Base-by-base conservation (phyloP, 2,888 invertebrate species). In the Lamproptera curius region DNA sequence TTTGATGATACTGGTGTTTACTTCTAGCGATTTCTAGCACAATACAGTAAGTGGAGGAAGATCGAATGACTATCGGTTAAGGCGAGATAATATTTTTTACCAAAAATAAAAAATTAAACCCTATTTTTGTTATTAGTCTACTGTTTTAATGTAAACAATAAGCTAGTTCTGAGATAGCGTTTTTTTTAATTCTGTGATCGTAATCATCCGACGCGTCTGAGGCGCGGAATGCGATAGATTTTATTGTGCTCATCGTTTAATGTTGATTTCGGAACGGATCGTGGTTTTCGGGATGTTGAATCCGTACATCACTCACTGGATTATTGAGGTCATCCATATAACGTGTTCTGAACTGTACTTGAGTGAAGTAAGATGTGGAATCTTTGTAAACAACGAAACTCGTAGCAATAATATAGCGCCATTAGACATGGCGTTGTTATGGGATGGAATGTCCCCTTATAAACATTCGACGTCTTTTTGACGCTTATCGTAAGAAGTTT, bases 91-190 rank as follows among this genome's bases (percentile, higher is more conserved):
- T 76, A 74, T 76, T 77, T 78, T 83, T 81, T 75, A 74, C 58
- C 57, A 77, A 78, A 78, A 78, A 20, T n/a, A n/a, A n/a, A n/a
- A n/a, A n/a, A n/a, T n/a, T n/a, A n/a, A n/a, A 81, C 64, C 67
- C 64, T 80, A 81, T 81, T 83, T 83, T 83, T 82, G 73, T 84
- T 83, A 79, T 75, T 74, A 76, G 70, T 71, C 52, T 70, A 76
- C 73, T 74, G 71, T 76, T 73, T 72, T 73, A 65, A 63, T 76
- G 62, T 73, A 63, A 67, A 70, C 61, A 47, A 61, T 70, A 71
- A 73, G 76, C 65, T 74, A 76, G 72, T 70, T 67, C 73, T 66
- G 68, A 66, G 67, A 70, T 70, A 71, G 70, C 65, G 70, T 68
- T 70, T 70, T 74, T 77, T 67, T 77, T 67, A 65, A 76, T 78